Conservation (phyloP, 2,113 vertebrate species). For the Podocnemis expansa region DNA sequence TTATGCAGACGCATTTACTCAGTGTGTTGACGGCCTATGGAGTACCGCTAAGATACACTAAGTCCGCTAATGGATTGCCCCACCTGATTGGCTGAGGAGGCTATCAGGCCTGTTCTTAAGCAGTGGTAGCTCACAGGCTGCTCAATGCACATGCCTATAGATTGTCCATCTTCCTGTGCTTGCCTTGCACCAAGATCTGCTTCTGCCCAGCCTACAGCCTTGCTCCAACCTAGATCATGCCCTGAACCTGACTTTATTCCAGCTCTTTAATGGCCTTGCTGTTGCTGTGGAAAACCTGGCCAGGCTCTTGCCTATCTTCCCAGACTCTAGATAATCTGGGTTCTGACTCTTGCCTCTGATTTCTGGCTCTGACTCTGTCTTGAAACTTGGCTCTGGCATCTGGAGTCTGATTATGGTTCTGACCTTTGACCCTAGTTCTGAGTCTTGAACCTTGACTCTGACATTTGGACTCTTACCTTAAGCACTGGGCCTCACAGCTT, state of each 20-base stretch:
- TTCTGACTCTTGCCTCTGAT: background rate
- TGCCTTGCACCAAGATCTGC: background rate
- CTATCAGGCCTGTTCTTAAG: background rate
- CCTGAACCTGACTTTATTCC: background rate
- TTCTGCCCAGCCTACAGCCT: background rate
- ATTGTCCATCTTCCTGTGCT: background rate
- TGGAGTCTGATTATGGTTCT: background rate
- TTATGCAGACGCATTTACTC: background rate
- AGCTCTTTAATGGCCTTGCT: background rate
- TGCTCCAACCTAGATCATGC: background rate
- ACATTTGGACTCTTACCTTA: background rate
- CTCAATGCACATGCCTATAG: background rate
- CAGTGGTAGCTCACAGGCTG: background rate
- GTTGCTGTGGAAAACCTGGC: background rate
- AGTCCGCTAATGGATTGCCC: background rate
- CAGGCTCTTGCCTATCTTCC: background rate
- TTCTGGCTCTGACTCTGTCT: background rate
- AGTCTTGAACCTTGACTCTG: background rate
- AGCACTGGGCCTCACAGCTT: background rate
- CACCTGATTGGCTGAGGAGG: background rate
- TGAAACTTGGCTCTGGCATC: background rate
- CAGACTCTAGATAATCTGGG: background rate
- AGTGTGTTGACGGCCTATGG: background rate
- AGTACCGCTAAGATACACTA: background rate
- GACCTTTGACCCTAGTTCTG: background rate